Conservation (phyloP, 1,140 invertebrate species). For the Tribolium castaneum region DNA sequence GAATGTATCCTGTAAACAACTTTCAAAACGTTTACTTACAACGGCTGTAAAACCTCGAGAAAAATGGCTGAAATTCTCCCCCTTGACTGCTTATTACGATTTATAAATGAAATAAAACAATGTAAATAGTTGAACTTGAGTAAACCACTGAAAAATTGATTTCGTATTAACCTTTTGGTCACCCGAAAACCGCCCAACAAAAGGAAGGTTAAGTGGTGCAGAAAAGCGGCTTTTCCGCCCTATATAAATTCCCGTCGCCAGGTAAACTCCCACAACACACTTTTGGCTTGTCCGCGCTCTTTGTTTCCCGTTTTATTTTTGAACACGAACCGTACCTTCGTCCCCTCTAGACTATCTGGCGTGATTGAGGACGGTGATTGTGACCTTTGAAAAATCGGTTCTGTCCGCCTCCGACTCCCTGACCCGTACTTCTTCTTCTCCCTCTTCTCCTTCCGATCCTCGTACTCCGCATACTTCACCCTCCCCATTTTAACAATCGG, state of each 20-base stretch:
- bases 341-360: slow-evolving; percentile 56
- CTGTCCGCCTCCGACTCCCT: slow-evolving; percentile 47
- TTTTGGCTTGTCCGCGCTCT: background rate
- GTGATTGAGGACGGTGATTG: slow-evolving; percentile 55
- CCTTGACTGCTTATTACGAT: background rate
- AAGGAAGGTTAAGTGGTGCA: too few relatives aligned
- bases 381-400: slow-evolving; percentile 51
- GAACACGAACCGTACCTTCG: slow-evolving; percentile 38
- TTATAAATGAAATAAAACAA: background rate
- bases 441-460: slow-evolving; percentile 11
- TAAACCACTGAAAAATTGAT: too few relatives aligned
- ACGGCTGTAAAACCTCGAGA: too few relatives aligned
- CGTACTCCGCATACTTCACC: slow-evolving; percentile 2
- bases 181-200: too few relatives aligned
- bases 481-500: slow-evolving; percentile 53
- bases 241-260: background rate
- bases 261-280: background rate
- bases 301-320: background rate
- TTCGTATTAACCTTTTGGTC: too few relatives aligned
- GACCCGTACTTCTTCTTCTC: slow-evolving; percentile 41
- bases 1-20: too few relatives aligned
- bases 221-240: too few relatives aligned
- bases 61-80: too few relatives aligned
- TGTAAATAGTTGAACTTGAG: too few relatives aligned
- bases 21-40: too few relatives aligned